Evolutionary conservation across 2,888 invertebrate genomes (phyloP).

Genomic region (Apeira syringaria): DNA sequence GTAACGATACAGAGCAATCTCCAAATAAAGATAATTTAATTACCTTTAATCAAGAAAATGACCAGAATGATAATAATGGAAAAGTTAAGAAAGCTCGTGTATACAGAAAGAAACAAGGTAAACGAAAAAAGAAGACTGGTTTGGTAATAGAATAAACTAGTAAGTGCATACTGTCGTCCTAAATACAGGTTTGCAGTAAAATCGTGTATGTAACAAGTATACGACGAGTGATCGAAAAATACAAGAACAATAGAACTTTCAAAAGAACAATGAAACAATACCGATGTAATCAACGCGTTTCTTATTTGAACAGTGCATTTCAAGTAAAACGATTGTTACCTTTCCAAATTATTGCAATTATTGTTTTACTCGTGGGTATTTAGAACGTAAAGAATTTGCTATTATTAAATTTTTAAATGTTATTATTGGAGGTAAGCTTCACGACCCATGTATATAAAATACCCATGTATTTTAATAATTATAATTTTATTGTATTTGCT

Average conservation of each 20-base stretch:
- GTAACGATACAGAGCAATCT: neutral
- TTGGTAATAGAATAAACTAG: conserved; percentile 2
- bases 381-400: no score
- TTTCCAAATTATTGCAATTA: conserved; percentile 5
- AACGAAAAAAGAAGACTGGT: neutral
- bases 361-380: neutral
- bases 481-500: neutral
- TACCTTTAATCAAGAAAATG: neutral
- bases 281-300: no score
- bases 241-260: no score
- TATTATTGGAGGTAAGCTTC: conserved; percentile 5
- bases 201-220: no score
- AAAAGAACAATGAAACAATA: no score
- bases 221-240: no score
- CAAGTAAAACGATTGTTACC: neutral
- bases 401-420: no score
- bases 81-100: neutral
- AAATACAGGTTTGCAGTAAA: no score
- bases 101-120: neutral
- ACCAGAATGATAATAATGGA: neutral
- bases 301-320: no score
- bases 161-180: neutral
- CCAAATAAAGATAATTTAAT: neutral
- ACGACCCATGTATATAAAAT: no score
- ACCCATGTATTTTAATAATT: neutral